These are phyloP conservation scores for Melanotaenia nigrans DNA, from an alignment of 2,797 vertebrate genomes.

Conservation along the genomic window DNA sequence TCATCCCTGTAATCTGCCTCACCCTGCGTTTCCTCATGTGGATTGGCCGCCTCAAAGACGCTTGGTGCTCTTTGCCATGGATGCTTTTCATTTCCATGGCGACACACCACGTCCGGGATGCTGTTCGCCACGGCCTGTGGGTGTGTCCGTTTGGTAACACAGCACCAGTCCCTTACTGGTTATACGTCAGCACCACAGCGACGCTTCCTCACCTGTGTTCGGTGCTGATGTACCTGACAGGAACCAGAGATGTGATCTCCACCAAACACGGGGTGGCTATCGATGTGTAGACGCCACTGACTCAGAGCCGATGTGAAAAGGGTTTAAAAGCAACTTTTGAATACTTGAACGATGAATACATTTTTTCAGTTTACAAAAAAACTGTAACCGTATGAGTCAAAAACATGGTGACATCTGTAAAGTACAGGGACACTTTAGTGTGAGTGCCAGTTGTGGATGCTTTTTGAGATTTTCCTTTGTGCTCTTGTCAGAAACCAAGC, in stretches of 20 bases:
- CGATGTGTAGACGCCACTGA: slow-evolving; percentile 82
- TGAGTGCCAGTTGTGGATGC: slow-evolving; percentile 18
- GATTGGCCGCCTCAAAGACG: slow-evolving; percentile 91
- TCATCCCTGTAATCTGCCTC: slow-evolving; percentile 90
- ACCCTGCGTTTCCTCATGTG: slow-evolving; percentile 90
- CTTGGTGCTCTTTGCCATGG: slow-evolving; percentile 97
- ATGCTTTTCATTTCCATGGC: slow-evolving; percentile 95
- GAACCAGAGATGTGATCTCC: slow-evolving; percentile 92
- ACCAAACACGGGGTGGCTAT: slow-evolving; percentile 92
- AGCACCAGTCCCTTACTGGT: slow-evolving; percentile 92
- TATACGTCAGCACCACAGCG: slow-evolving; percentile 91
- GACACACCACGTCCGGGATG: slow-evolving; percentile 94
- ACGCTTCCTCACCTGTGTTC: slow-evolving; percentile 95
- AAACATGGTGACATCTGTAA: neutral
- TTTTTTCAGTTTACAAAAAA: slow-evolving; percentile 3
- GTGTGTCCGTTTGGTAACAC: slow-evolving; percentile 95
- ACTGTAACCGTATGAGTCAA: neutral
- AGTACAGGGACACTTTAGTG: slow-evolving; percentile 11
- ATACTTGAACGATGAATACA: neutral
- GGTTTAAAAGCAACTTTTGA: neutral
- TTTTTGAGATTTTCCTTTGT: slow-evolving; percentile 1
- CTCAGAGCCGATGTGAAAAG: neutral
- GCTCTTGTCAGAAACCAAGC: neutral
- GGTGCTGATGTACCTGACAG: slow-evolving; percentile 94
- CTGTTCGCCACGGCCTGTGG: slow-evolving; percentile 94